phyloP scores from a whole-genome alignment of 2,113 vertebrate species.

The Gopherus flavomarginatus region DNA sequence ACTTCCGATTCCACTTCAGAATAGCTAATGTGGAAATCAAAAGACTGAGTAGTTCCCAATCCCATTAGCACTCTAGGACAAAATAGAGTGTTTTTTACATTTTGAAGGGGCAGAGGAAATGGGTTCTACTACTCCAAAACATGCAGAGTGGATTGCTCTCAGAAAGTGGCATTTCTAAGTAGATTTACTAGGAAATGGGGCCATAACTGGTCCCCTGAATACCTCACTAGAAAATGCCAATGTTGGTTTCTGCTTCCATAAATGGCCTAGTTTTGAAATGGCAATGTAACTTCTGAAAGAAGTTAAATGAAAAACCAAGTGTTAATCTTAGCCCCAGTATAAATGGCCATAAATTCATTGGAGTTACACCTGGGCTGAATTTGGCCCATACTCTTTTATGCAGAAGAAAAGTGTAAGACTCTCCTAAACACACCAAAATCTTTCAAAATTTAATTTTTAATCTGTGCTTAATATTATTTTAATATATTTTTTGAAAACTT shows the following conservation, averaged over 20 bases:
- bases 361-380: neutral
- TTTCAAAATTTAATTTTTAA: neutral
- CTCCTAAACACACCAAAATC: neutral
- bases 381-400: neutral
- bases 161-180: neutral
- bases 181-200: neutral
- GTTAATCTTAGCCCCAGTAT: neutral
- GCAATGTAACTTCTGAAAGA: neutral
- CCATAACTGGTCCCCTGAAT: neutral
- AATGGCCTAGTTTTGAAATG: neutral
- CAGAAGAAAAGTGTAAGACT: neutral
- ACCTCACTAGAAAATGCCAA: neutral
- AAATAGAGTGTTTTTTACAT: neutral
- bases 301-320: neutral
- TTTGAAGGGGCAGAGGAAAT: neutral
- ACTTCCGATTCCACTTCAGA: neutral
- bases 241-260: neutral
- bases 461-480: neutral
- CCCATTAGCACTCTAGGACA: neutral
- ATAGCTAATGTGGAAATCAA: neutral
- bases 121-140: neutral
- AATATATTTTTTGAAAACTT: neutral
- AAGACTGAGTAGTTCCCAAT: neutral
- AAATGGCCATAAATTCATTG: neutral
- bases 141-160: neutral